A percentile compares a stretch with the other conserved stretches of the same genome.
phyloP scores from a whole-genome alignment of 30 jellyfish, hydroid and myxozoan genomes.

The Turritopsis dohrnii region DNA sequence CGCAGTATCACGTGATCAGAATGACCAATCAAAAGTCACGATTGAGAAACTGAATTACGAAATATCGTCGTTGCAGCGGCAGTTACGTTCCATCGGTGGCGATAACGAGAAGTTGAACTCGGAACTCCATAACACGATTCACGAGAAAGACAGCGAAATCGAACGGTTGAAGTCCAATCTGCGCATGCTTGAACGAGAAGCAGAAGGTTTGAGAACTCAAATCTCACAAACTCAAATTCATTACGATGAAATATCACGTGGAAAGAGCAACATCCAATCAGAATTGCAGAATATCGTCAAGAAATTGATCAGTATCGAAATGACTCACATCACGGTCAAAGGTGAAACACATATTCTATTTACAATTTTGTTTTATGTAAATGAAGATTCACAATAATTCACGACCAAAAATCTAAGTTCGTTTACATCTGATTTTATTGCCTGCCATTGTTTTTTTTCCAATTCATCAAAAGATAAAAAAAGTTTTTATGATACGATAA shows the following conservation, averaged over 20 bases:
- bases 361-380: too few relatives aligned
- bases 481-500: too few relatives aligned
- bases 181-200: slow-evolving; percentile 75
- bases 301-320: slow-evolving; percentile 60
- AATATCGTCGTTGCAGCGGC: slow-evolving; percentile 53
- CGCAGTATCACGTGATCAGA: slow-evolving; percentile 53
- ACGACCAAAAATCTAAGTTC: too few relatives aligned
- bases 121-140: slow-evolving; percentile 70
- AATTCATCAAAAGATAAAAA: too few relatives aligned
- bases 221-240: slow-evolving; percentile 53
- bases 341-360: slow-evolving; percentile 55
- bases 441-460: not conserved
- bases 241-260: slow-evolving; percentile 59
- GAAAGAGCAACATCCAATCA: slow-evolving; percentile 53
- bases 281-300: slow-evolving; percentile 70
- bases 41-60: slow-evolving; percentile 51
- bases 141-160: slow-evolving; percentile 86
- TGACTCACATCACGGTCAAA: slow-evolving; percentile 67
- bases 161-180: slow-evolving; percentile 66
- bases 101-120: slow-evolving; percentile 64
- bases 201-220: slow-evolving; percentile 57
- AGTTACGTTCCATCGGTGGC: slow-evolving; percentile 64
- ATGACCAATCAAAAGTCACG: slow-evolving; percentile 69
- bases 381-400: too few relatives aligned
- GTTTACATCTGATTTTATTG: not conserved